These are phyloP conservation scores for Arge pagana DNA, from an alignment of 2,888 invertebrate genomes.

Conservation along the genomic window DNA sequence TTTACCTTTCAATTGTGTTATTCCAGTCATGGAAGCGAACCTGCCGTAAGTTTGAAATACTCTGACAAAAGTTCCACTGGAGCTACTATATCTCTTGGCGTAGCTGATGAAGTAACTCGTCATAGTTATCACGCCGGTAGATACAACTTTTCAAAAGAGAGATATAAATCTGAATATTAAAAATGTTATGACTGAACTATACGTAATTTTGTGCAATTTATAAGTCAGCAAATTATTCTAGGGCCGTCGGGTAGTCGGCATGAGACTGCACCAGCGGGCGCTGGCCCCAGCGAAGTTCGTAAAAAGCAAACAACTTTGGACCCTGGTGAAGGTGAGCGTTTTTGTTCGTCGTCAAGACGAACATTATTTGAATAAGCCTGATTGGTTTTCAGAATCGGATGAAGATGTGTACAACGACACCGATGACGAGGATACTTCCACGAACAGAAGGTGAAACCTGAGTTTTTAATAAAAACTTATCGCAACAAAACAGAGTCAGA, in stretches of 20 bases:
- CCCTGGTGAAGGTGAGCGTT: conserved; percentile 8
- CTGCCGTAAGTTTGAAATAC: conserved; percentile 67
- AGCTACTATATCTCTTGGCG: conserved; percentile 64
- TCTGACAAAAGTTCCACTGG: conserved; percentile 68
- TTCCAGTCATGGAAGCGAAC: conserved; percentile 62
- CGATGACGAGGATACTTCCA: conserved; percentile 50
- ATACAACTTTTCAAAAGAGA: too few species aligned
- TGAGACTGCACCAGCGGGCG: conserved; percentile 31
- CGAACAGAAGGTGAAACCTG: conserved; percentile 33
- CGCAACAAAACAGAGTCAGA: not conserved
- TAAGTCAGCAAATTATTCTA: conserved; percentile 25
- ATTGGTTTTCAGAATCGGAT: conserved; percentile 41
- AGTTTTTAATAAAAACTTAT: conserved; percentile 4
- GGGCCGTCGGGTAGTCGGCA: conserved; percentile 47
- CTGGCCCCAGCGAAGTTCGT: conserved; percentile 45
- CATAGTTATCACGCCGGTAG: conserved; percentile 51
- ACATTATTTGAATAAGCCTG: not conserved
- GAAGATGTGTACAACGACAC: conserved; percentile 54
- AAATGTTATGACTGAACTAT: too few species aligned
- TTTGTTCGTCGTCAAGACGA: not conserved
- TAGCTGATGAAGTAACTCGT: conserved; percentile 57
- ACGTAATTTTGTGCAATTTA: too few species aligned
- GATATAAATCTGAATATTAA: too few species aligned
- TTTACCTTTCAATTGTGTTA: not conserved
- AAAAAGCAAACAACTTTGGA: conserved; percentile 28